Percentiles rank a stretch among this genome's conserved stretches.
phyloP scores from a whole-genome alignment of 2,888 invertebrate species.

The Opisthograptis luteolata region DNA sequence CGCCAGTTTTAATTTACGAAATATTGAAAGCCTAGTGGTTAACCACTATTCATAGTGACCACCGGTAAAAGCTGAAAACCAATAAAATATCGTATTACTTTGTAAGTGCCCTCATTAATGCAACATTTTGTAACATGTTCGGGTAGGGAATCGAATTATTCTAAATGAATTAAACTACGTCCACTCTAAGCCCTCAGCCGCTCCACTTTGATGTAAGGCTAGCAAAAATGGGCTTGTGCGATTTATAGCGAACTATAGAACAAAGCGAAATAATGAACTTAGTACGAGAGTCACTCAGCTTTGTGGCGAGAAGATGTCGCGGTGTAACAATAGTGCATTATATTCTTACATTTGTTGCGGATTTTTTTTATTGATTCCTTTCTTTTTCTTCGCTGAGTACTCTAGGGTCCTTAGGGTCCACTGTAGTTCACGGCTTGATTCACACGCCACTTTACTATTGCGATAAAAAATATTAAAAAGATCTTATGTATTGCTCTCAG shows the following conservation, averaged over 20 bases:
- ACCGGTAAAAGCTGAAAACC: no score
- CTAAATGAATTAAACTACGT: conserved; percentile 56
- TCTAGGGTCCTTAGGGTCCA: conserved; percentile 58
- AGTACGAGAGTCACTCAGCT: conserved; percentile 62
- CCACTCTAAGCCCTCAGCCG: conserved; percentile 57
- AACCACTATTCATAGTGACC: no score
- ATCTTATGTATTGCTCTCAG: conserved; percentile 2
- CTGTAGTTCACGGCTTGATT: conserved; percentile 48
- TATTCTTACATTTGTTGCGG: conserved; percentile 78
- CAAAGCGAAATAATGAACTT: conserved; percentile 72
- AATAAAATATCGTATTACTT: no score
- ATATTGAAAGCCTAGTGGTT: no score
- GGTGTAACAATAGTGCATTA: conserved; percentile 64
- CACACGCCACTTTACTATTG: conserved; percentile 49
- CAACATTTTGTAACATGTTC: conserved; percentile 32
- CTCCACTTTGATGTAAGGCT: not conserved
- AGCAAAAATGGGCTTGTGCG: conserved; percentile 2
- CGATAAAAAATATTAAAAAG: conserved; percentile 36
- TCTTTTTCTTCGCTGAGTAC: conserved; percentile 52
- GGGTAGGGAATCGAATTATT: conserved; percentile 36
- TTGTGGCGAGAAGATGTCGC: conserved; percentile 76
- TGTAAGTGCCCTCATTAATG: no score
- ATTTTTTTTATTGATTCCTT: conserved; percentile 67
- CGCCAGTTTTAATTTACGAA: no score
- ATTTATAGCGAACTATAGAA: conserved; percentile 49